phyloP scores from a whole-genome alignment of 2,113 vertebrate genomes.

The Rhynchomys soricoides region DNA sequence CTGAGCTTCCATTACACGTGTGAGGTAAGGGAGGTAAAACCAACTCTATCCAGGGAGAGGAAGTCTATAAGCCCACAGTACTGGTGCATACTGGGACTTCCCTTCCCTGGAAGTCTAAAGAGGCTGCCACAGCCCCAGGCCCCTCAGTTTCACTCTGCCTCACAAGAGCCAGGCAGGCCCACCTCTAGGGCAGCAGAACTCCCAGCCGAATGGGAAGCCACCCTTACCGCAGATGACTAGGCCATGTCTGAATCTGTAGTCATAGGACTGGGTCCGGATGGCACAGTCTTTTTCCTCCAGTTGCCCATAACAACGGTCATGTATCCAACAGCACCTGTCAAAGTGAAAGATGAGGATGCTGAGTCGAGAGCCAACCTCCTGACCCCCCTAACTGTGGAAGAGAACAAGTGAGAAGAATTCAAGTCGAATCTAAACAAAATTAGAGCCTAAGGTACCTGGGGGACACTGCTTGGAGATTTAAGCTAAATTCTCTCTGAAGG shows the following conservation, averaged over 20 bases:
- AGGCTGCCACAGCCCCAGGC: neutral
- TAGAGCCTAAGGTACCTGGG: neutral
- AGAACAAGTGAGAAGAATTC: neutral
- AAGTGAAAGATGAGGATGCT: neutral
- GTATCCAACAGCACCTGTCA: conserved; percentile 74
- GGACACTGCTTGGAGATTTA: too few species aligned
- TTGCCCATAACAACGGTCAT: conserved; percentile 61
- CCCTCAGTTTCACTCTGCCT: neutral
- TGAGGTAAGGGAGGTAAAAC: neutral
- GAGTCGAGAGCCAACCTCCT: neutral
- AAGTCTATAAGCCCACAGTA: neutral
- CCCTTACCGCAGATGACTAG: conserved; percentile 74
- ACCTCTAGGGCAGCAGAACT: neutral
- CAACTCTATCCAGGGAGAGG: neutral
- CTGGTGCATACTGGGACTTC: rapidly evolving
- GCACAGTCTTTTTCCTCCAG: conserved; percentile 46
- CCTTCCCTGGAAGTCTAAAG: neutral
- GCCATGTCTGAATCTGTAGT: neutral
- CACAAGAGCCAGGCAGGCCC: neutral
- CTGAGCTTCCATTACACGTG: neutral
- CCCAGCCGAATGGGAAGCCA: neutral
- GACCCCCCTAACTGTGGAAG: neutral
- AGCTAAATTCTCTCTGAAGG: neutral
- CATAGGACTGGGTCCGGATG: conserved; percentile 47
- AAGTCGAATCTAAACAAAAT: neutral